Conservation (phyloP, 1,140 invertebrate genomes). For the Danaus melanippus region DNA sequence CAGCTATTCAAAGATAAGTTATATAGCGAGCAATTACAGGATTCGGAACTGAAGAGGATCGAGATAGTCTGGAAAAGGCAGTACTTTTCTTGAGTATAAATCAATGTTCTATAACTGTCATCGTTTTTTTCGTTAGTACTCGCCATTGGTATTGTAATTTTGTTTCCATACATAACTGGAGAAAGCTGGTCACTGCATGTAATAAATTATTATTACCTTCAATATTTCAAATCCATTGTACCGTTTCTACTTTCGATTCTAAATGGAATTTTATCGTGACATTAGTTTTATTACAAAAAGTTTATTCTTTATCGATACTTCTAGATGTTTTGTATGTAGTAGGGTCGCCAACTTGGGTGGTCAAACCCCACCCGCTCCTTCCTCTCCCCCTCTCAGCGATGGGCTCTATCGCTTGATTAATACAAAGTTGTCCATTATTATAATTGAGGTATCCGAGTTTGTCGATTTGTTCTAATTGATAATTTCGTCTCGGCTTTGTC, state of each 20-base stretch:
- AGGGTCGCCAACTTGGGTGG: conserved; percentile 6
- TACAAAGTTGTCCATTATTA: conserved; percentile 56
- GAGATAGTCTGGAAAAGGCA: no score
- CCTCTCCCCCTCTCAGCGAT: neutral
- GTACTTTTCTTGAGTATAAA: no score
- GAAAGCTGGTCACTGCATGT: no score
- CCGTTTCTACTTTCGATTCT: neutral
- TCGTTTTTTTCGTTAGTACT: no score
- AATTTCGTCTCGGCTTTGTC: conserved; percentile 24
- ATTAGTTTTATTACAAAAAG: neutral
- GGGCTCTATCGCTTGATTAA: conserved; percentile 48
- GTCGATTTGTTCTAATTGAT: conserved; percentile 33
- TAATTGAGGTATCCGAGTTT: conserved; percentile 45
- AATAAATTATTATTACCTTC: no score
- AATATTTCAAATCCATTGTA: no score
- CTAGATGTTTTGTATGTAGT: neutral
- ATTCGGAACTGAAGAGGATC: conserved; percentile 18
- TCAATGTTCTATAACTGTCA: no score
- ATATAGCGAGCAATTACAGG: conserved; percentile 43
- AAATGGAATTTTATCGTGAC: neutral
- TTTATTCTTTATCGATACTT: conserved; percentile 10
- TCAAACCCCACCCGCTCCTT: conserved; percentile 9
- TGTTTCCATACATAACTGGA: no score
- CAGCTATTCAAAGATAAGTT: conserved; percentile 45
- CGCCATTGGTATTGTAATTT: no score